A percentile compares a stretch with the other conserved stretches of the same genome.
These are phyloP conservation scores for Laupala kohalensis DNA, from an alignment of 1,140 invertebrate species.

Conservation along the genomic window DNA sequence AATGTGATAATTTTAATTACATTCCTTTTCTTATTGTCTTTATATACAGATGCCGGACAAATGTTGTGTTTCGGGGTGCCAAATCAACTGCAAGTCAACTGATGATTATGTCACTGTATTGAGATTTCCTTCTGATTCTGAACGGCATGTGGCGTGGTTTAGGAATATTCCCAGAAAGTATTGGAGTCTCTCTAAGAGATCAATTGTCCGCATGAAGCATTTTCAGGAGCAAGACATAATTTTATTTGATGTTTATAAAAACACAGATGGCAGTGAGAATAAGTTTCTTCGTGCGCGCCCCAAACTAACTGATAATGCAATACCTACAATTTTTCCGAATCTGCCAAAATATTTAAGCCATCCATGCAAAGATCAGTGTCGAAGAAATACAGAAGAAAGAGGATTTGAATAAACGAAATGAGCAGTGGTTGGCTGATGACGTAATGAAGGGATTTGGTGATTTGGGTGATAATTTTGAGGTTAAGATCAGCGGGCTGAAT, in stretches of 20 bases:
- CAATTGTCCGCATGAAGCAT: neutral
- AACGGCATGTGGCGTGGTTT: neutral
- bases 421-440: no score
- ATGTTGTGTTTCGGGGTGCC: neutral
- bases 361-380: neutral
- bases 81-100: neutral
- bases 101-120: neutral
- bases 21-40: no score
- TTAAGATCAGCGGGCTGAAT: neutral
- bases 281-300: neutral
- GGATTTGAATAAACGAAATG: neutral
- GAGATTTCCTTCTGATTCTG: neutral
- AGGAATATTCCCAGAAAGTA: neutral
- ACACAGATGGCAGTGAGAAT: neutral
- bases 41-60: neutral
- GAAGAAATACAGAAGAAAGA: neutral
- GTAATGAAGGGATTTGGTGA: neutral
- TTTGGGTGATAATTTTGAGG: neutral
- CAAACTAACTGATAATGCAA: neutral
- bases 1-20: no score
- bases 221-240: neutral
- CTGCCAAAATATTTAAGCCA: conserved; percentile 1
- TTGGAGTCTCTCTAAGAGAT: neutral
- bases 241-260: neutral
- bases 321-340: neutral